phyloP scores from a whole-genome alignment of 2,113 vertebrate species.

The Muntiacus muntjak region DNA sequence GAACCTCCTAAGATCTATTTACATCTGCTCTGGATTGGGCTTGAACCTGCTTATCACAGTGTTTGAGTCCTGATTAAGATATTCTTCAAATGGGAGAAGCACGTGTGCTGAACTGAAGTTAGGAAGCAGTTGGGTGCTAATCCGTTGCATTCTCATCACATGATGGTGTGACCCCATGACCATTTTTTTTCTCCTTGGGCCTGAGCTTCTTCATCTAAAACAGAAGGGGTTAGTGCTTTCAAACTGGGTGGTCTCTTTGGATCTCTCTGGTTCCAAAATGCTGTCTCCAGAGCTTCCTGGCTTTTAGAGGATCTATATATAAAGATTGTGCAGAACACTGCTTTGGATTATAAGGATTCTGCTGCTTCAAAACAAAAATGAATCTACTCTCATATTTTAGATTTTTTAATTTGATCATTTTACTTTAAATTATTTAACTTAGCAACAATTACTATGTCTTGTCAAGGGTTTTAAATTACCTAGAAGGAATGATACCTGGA shows the following conservation, averaged over 20 bases:
- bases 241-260: neutral
- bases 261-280: neutral
- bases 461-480: neutral
- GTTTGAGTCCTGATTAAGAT: neutral
- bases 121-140: neutral
- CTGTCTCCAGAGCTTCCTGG: neutral
- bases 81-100: neutral
- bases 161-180: neutral
- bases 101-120: neutral
- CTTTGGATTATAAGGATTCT: neutral
- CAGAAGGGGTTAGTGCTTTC: neutral
- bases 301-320: neutral
- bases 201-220: neutral
- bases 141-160: neutral
- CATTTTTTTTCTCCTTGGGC: neutral
- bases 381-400: neutral
- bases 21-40: neutral
- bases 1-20: neutral
- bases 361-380: neutral
- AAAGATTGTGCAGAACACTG: neutral
- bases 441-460: neutral
- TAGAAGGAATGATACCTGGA: neutral
- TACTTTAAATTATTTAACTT: neutral
- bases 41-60: neutral
- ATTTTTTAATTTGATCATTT: neutral